Evolutionary conservation across 23 tunicate species (phyloP), one percentile per base, ranked within the genome.

Genomic region (Ascidia mentula): DNA sequence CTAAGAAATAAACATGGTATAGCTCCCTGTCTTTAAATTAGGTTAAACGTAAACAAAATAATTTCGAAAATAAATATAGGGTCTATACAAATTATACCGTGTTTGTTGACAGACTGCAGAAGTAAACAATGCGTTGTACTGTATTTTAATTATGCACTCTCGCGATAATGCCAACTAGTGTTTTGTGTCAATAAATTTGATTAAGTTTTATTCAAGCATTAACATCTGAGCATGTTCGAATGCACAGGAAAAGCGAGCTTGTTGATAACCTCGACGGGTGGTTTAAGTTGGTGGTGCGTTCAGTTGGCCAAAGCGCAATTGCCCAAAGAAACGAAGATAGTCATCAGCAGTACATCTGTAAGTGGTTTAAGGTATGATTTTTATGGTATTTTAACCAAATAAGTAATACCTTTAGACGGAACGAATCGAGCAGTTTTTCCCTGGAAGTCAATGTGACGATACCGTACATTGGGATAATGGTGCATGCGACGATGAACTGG

Each of bases 211-310:
- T n/a, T n/a, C n/a, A n/a, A n/a, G n/a, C n/a, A n/a, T n/a, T n/a
- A n/a, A n/a, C n/a, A n/a, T n/a, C n/a, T n/a, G n/a, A n/a, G n/a
- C n/a, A n/a, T n/a, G n/a, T n/a, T n/a, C n/a, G n/a, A n/a, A n/a
- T n/a, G n/a, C n/a, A n/a, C n/a, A 53, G 65, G 65, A 53, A 28
- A 9, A 53, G 24, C 65, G 12, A 53, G 65, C 24, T 9, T 82
- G 22, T 35, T 89, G 37, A 78, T 89, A 32, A 65, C 84, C 24
- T 84, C 88, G 20, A 87, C 94, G 5, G 94, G 94, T 4, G 94
- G 94, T 22, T 37, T 89, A 9, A 87, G 94, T 33, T 46, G 79
- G 40, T 89, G 87, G 84, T 77, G 94, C 73, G 18, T 77, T 20
- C 94, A 89, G 59, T 33, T 70, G 12, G 94, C 94, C 18, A 78